Evolutionary conservation across 2,797 vertebrate species (phyloP).

Genomic region (Ara ararauna): DNA sequence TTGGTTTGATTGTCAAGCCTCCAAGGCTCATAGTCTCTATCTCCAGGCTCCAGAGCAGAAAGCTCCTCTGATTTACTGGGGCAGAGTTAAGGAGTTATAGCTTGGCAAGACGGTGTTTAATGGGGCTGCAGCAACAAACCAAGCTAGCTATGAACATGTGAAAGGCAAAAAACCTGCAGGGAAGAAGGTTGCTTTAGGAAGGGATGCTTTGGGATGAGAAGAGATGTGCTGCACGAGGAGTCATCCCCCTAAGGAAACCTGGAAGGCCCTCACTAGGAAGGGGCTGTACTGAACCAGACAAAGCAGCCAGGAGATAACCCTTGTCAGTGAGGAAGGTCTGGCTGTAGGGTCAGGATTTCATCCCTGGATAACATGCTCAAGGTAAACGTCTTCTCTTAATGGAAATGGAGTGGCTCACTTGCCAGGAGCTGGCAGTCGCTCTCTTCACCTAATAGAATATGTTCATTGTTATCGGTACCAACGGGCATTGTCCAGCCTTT

Average conservation of each 20-base stretch:
- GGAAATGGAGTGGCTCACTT: neutral
- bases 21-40: neutral
- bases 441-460: slow-evolving; percentile 17
- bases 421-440: neutral
- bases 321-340: neutral
- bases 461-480: neutral
- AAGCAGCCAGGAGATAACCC: neutral
- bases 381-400: neutral
- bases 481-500: neutral
- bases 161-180: slow-evolving; percentile 31
- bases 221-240: neutral
- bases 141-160: neutral
- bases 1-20: slow-evolving; percentile 59
- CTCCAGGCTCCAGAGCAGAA: slow-evolving; percentile 53
- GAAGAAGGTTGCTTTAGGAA: slow-evolving; percentile 1
- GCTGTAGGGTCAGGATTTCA: neutral
- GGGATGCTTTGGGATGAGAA: neutral
- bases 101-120: slow-evolving; percentile 45
- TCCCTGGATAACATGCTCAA: neutral
- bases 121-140: slow-evolving; percentile 4
- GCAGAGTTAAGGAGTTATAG: slow-evolving; percentile 48
- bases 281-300: neutral
- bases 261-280: neutral
- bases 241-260: neutral
- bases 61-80: slow-evolving; percentile 25